Percentiles rank a stretch among this genome's conserved stretches.
Conservation (phyloP, 2,888 invertebrate species). For the Biston stratarius region DNA sequence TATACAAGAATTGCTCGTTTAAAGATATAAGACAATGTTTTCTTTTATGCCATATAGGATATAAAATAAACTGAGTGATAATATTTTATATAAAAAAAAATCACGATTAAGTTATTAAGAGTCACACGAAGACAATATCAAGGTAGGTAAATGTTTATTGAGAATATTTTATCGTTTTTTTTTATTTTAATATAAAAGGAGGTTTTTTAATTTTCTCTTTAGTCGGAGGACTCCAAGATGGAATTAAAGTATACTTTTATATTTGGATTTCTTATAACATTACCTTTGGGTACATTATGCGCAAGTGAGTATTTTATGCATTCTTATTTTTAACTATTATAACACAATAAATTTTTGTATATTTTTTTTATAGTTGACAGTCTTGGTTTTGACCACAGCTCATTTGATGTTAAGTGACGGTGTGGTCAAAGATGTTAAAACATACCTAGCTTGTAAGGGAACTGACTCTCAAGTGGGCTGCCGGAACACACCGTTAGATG, state of each 20-base stretch:
- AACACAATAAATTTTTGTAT: neutral
- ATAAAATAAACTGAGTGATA: neutral
- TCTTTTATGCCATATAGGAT: too few relatives aligned
- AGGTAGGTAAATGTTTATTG: neutral
- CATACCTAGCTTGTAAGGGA: too few relatives aligned
- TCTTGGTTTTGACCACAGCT: too few relatives aligned
- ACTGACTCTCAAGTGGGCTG: too few relatives aligned
- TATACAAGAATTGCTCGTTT: too few relatives aligned
- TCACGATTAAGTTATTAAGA: slow-evolving; percentile 26
- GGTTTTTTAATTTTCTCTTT: slow-evolving; percentile 4
- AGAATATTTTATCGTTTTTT: slow-evolving; percentile 42
- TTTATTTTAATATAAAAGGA: slow-evolving; percentile 44
- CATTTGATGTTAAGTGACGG: too few relatives aligned
- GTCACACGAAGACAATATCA: neutral
- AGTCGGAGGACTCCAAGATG: slow-evolving; percentile 49
- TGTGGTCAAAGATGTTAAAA: too few relatives aligned
- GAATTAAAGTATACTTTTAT: slow-evolving; percentile 31
- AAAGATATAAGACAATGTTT: too few relatives aligned
- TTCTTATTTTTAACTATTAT: neutral
- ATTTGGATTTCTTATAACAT: slow-evolving; percentile 41
- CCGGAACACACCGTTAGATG: too few relatives aligned
- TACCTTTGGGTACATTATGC: slow-evolving; percentile 43
- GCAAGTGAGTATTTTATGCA: slow-evolving; percentile 10
- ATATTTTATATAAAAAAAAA: neutral
- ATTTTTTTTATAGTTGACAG: too few relatives aligned